These are phyloP conservation scores for Neofelis nebulosa DNA, from an alignment of 2,113 vertebrate species.

Conservation along the genomic window DNA sequence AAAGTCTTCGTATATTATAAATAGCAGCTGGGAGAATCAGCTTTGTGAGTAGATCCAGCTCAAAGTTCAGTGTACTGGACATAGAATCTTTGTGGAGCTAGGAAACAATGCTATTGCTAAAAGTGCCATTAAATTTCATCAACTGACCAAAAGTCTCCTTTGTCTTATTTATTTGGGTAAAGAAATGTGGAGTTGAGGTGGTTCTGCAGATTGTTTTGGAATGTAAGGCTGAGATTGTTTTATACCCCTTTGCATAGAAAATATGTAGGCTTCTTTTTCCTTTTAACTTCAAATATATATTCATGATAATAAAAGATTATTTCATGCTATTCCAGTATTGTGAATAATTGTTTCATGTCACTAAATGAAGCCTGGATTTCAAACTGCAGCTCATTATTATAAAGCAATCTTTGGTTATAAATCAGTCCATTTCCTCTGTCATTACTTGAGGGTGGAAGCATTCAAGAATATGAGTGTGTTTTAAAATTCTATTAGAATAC, in stretches of 20 bases:
- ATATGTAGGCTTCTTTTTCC: accelerated
- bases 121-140: not conserved
- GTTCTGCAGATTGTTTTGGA: not conserved
- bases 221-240: not conserved
- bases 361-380: constrained; percentile 46
- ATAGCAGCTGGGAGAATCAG: not conserved
- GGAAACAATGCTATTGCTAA: not conserved
- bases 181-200: not conserved
- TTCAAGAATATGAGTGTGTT: constrained; percentile 47
- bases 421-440: constrained; percentile 35
- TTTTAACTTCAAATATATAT: not conserved
- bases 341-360: constrained; percentile 41
- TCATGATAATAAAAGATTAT: constrained; percentile 34
- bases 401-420: constrained; percentile 32
- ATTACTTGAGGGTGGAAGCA: not conserved
- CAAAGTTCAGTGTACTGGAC: not conserved
- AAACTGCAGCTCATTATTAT: not conserved
- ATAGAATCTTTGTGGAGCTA: not conserved
- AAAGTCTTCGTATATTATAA: not conserved
- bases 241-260: not conserved
- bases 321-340: not conserved
- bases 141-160: not conserved
- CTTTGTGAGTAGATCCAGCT: not conserved
- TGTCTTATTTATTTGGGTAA: not conserved
- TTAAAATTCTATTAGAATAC: constrained; percentile 67